phyloP scores from a whole-genome alignment of 2,797 vertebrate species.

The Lepus oiostolus region DNA sequence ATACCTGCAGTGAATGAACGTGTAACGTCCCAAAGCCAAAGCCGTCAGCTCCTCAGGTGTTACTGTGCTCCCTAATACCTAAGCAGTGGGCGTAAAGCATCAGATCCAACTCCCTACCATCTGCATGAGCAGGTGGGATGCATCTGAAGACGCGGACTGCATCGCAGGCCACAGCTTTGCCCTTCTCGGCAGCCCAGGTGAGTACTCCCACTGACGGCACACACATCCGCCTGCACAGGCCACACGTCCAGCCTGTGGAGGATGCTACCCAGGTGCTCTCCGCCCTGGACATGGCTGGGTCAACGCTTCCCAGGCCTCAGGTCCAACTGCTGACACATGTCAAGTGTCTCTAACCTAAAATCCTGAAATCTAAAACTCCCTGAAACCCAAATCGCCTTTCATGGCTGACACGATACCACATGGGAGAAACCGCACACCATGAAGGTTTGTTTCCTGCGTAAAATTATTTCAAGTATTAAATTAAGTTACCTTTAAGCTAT shows the following conservation, averaged over 20 bases:
- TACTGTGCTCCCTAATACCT: neutral
- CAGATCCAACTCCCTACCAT: neutral
- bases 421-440: too few species aligned
- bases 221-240: neutral
- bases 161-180: rapidly evolving
- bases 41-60: neutral
- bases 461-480: too few species aligned
- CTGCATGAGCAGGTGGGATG: neutral
- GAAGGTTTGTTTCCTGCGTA: too few species aligned
- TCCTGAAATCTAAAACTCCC: too few species aligned
- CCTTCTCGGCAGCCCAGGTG: neutral
- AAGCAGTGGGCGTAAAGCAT: neutral
- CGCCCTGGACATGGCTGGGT: neutral
- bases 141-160: neutral
- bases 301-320: neutral
- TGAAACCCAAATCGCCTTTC: too few species aligned
- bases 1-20: neutral
- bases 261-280: neutral
- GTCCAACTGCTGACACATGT: neutral
- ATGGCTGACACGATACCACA: too few species aligned
- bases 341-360: too few species aligned
- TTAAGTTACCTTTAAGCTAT: too few species aligned
- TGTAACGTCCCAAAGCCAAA: neutral
- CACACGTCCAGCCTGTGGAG: neutral
- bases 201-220: neutral